Percentiles rank a stretch among this genome's conserved stretches.
Evolutionary conservation across 1,140 invertebrate genomes (phyloP).

Genomic region (Stegodyphus mimosarum): DNA sequence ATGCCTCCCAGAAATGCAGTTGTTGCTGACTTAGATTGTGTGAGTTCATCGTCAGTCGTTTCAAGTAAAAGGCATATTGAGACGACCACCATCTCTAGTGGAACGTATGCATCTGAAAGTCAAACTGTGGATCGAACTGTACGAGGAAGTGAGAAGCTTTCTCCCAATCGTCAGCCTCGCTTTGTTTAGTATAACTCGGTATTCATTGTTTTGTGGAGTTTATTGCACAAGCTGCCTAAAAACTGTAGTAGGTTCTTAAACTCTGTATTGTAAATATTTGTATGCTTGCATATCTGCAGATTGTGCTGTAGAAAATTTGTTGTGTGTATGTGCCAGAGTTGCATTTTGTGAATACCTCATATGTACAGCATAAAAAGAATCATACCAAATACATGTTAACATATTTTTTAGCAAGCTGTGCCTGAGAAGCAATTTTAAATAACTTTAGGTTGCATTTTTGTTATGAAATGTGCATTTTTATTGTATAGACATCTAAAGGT

Average conservation of each 20-base stretch:
- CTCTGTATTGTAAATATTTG: constrained; percentile 24
- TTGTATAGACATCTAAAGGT: no score
- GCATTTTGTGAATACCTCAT: constrained; percentile 49
- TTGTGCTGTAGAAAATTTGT: background rate
- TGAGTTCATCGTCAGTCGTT: background rate
- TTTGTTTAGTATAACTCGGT: constrained; percentile 5
- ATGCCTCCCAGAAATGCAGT: background rate
- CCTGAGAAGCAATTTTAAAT: no score
- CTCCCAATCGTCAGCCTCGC: constrained; percentile 43
- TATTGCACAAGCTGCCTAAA: background rate
- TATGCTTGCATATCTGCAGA: constrained; percentile 5
- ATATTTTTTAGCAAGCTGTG: no score
- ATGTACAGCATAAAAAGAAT: constrained; percentile 30
- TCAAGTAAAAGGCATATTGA: constrained; percentile 21
- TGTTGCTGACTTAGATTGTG: background rate
- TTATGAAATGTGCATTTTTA: no score
- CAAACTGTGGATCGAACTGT: constrained; percentile 1
- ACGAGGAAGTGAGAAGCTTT: constrained; percentile 33
- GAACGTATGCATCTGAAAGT: background rate
- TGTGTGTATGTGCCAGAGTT: constrained; percentile 26
- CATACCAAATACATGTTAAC: constrained; percentile 33
- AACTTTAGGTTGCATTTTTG: no score
- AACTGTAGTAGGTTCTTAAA: background rate
- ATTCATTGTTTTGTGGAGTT: no score
- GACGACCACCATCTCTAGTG: background rate